These are phyloP conservation scores for Chaetophractus vellerosus DNA, from an alignment of 2,797 vertebrate species.

Conservation along the genomic window DNA sequence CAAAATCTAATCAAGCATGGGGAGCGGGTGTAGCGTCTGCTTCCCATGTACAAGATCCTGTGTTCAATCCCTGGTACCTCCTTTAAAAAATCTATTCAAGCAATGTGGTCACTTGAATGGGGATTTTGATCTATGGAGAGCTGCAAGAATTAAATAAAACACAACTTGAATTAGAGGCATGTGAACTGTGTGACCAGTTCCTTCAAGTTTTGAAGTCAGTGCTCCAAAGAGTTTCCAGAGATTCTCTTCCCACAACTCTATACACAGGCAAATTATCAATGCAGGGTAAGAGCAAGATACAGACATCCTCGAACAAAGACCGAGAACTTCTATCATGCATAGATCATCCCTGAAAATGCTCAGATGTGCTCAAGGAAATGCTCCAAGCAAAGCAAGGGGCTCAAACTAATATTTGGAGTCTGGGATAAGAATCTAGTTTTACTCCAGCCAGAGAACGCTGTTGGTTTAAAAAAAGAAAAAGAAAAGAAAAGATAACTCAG, in stretches of 20 bases:
- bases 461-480: background rate
- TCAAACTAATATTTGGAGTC: background rate
- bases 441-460: background rate
- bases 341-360: background rate
- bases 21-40: no score
- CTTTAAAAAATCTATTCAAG: background rate
- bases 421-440: background rate
- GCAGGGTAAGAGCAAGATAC: background rate
- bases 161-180: background rate
- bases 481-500: background rate
- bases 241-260: conserved; percentile 26
- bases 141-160: conserved; percentile 33
- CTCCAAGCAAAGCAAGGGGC: background rate
- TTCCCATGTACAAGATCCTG: no score
- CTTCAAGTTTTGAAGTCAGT: background rate
- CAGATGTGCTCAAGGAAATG: background rate
- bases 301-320: background rate
- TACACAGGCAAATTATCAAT: background rate
- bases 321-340: background rate
- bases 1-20: background rate
- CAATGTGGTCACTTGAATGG: background rate
- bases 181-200: background rate
- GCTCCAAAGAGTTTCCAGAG: background rate
- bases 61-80: no score
- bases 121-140: background rate